Evolutionary conservation across 2,113 vertebrate species (phyloP).

Genomic region (Stegostoma tigrinum): DNA sequence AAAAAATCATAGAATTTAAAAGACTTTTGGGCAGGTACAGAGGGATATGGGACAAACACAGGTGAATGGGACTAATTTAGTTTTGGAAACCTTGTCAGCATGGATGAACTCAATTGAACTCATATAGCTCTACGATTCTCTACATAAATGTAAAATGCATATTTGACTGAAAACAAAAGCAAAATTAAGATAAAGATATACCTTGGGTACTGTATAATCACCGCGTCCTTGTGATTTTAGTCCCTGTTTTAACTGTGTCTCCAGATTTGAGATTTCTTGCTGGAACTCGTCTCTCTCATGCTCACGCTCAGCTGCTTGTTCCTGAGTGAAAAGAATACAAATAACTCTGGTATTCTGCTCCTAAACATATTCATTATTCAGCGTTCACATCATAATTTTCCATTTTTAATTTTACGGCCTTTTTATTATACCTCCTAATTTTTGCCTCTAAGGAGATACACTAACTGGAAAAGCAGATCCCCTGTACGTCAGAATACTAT

Average conservation of each 20-base stretch:
- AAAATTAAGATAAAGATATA: slow-evolving; percentile 48
- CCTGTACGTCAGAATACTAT: not conserved
- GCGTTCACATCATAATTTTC: not conserved
- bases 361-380: not conserved
- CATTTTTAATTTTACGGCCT: not conserved
- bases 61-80: too few relatives aligned
- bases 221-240: slow-evolving; percentile 47
- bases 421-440: not conserved
- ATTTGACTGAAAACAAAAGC: not conserved
- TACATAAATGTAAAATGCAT: not conserved
- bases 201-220: slow-evolving; percentile 54
- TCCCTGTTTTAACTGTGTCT: slow-evolving; percentile 66
- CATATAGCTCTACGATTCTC: too few relatives aligned
- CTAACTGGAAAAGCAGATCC: not conserved
- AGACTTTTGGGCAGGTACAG: too few relatives aligned
- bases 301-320: slow-evolving; percentile 86
- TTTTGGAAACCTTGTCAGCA: too few relatives aligned
- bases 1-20: slow-evolving; percentile 17
- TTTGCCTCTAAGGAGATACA: not conserved
- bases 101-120: too few relatives aligned
- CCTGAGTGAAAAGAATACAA: slow-evolving; percentile 52
- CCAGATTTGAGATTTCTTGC: slow-evolving; percentile 82
- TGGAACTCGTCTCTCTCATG: slow-evolving; percentile 94
- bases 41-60: too few relatives aligned
- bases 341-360: not conserved